These are phyloP conservation scores for Bubo scandiacus DNA, from an alignment of 2,113 vertebrate genomes.

Conservation along the genomic window DNA sequence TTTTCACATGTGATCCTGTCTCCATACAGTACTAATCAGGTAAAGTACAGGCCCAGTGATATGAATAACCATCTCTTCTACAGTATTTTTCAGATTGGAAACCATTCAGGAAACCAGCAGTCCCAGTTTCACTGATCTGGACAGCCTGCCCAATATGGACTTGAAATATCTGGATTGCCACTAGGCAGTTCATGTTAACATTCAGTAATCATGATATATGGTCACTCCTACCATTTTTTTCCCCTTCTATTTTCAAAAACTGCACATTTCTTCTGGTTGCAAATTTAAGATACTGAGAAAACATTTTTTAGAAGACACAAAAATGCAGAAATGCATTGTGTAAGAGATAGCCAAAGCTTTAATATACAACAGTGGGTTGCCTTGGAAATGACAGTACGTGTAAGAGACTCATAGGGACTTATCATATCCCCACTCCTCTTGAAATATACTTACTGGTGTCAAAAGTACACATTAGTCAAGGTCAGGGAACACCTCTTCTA, in stretches of 20 bases:
- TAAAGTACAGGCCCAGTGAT: not conserved
- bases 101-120: not conserved
- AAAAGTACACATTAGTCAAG: not conserved
- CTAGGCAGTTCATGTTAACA: not conserved
- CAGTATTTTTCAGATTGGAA: not conserved
- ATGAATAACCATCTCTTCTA: not conserved
- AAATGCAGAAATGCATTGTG: not conserved
- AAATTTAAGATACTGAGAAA: not conserved
- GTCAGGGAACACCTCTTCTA: not conserved
- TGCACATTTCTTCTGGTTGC: not conserved
- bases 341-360: not conserved
- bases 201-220: not conserved
- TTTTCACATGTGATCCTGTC: not conserved
- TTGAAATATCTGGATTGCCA: not conserved
- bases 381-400: not conserved
- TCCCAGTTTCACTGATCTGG: not conserved
- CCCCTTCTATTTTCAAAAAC: not conserved
- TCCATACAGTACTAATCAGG: not conserved
- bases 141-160: not conserved
- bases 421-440: not conserved
- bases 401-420: not conserved
- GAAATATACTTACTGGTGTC: not conserved
- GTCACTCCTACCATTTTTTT: not conserved
- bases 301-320: not conserved
- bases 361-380: not conserved